These are phyloP conservation scores for Andrena camellia DNA, from an alignment of 2,888 invertebrate species.

Conservation along the genomic window DNA sequence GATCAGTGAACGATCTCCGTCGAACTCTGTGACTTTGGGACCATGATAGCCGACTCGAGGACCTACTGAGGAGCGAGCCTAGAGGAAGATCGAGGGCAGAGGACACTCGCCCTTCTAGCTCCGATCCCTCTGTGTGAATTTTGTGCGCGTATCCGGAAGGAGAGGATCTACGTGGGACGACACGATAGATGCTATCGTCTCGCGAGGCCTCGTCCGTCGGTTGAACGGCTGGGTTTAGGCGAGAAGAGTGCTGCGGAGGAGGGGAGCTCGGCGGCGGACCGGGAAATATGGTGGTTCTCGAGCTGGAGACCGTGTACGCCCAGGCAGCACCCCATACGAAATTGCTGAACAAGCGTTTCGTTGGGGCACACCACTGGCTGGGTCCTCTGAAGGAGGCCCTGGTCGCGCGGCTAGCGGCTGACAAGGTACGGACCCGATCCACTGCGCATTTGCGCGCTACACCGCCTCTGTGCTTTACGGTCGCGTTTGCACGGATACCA, in stretches of 20 bases:
- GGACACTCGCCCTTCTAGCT: background rate
- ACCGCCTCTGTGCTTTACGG: background rate
- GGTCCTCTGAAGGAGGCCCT: constrained; percentile 89
- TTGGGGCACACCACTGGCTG: constrained; percentile 96
- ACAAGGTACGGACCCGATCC: constrained; percentile 88
- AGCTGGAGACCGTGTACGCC: constrained; percentile 92
- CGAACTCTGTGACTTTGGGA: constrained; percentile 22
- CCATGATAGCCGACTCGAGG: constrained; percentile 22
- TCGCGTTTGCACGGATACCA: constrained; percentile 3
- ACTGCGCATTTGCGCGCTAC: constrained; percentile 27
- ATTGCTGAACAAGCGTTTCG: constrained; percentile 95
- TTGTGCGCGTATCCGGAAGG: background rate
- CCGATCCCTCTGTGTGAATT: background rate
- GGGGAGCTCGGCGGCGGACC: constrained; percentile 44
- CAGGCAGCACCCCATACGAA: constrained; percentile 94
- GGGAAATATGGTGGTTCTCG: constrained; percentile 89
- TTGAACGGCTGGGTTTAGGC: constrained; percentile 38
- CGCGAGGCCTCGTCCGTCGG: constrained; percentile 48
- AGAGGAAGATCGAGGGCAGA: background rate
- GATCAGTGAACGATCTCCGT: constrained; percentile 23
- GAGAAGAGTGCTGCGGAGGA: constrained; percentile 26
- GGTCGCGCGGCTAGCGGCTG: constrained; percentile 87
- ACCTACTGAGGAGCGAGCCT: background rate
- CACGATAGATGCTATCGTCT: constrained; percentile 54
- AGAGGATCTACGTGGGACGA: constrained; percentile 6